phyloP scores from a whole-genome alignment of 2,888 invertebrate species.

The Eupithecia tripunctaria region DNA sequence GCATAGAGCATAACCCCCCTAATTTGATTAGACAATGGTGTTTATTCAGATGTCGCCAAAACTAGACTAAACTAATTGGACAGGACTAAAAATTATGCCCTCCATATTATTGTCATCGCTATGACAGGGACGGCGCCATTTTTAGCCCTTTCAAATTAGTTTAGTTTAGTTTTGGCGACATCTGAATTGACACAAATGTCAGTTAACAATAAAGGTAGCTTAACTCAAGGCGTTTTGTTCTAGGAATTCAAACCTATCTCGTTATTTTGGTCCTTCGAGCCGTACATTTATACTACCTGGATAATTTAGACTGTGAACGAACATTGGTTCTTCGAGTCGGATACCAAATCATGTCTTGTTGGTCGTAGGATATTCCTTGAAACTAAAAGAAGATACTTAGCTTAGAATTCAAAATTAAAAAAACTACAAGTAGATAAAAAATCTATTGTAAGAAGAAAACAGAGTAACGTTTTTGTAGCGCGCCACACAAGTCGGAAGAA shows the following conservation, averaged over 20 bases:
- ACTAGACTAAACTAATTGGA: no score
- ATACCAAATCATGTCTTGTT: not conserved
- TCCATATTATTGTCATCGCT: no score
- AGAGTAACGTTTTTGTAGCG: not conserved
- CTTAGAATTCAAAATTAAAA: no score
- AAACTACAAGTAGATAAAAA: no score
- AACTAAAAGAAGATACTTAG: not conserved
- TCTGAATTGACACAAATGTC: not conserved
- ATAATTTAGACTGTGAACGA: not conserved
- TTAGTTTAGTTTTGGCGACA: no score
- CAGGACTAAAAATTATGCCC: no score
- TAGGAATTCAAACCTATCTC: not conserved
- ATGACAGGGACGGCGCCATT: no score
- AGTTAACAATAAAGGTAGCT: not conserved
- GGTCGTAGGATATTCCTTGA: not conserved
- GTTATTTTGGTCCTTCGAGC: not conserved
- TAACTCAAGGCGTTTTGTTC: not conserved
- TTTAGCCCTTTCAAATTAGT: no score
- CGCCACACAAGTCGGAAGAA: not conserved
- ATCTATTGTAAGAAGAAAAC: not conserved
- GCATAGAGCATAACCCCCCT: no score
- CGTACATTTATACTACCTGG: no score
- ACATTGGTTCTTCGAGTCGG: not conserved
- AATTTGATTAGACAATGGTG: no score
- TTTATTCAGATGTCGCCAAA: no score